Percentiles rank a stretch among this genome's conserved stretches.
These are phyloP conservation scores for Branchellion lobata DNA, from an alignment of 2,888 invertebrate species.

Conservation along the genomic window DNA sequence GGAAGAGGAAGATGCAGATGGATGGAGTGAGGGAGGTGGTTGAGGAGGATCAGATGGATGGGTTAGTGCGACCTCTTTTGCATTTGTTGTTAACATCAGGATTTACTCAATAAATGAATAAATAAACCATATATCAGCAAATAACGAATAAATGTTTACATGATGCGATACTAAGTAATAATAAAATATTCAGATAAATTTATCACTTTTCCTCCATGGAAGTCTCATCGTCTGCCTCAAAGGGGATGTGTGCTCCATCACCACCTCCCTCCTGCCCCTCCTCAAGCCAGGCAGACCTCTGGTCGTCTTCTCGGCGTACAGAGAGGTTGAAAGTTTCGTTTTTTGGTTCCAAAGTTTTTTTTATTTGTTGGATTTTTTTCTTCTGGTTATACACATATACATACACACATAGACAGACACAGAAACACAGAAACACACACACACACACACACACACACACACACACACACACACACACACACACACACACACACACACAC, in stretches of 20 bases:
- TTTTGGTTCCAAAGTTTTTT: not conserved
- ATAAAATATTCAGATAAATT: not conserved
- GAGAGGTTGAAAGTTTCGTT: conserved; percentile 67
- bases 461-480: too few relatives aligned
- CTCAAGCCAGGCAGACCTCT: conserved; percentile 79
- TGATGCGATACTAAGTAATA: not conserved
- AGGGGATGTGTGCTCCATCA: conserved; percentile 81
- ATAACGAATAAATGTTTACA: not conserved
- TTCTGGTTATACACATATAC: too few relatives aligned
- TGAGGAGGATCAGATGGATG: conserved; percentile 66
- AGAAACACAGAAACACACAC: too few relatives aligned
- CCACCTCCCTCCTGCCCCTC: conserved; percentile 74
- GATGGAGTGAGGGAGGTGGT: conserved; percentile 52
- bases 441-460: too few relatives aligned
- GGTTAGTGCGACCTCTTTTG: too few relatives aligned
- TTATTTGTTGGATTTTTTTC: not conserved
- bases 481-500: too few relatives aligned
- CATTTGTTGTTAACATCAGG: conserved; percentile 62
- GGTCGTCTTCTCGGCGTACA: conserved; percentile 77
- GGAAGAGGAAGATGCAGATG: conserved; percentile 48
- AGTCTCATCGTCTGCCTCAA: conserved; percentile 71
- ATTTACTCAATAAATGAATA: not conserved
- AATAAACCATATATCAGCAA: not conserved
- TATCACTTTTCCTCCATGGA: not conserved
- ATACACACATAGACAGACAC: too few relatives aligned